A percentile compares a stretch with the other conserved stretches of the same genome.
Evolutionary conservation across 2,113 vertebrate genomes (phyloP).

Genomic region (Hucho hucho): DNA sequence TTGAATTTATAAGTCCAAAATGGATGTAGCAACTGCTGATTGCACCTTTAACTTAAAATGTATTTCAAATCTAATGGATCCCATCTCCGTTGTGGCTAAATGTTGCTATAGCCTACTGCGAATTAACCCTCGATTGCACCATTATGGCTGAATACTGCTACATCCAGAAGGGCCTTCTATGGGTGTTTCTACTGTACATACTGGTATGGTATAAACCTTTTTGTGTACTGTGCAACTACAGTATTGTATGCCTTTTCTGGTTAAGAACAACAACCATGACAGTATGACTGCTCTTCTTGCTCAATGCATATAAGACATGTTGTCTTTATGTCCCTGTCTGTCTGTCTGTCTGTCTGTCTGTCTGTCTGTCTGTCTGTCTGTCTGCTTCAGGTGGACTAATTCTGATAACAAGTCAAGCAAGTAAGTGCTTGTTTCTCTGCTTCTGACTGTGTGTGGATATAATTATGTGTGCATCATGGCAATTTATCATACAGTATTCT

Average conservation of each 20-base stretch:
- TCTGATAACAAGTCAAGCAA: slow-evolving; percentile 79
- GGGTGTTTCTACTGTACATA: no score
- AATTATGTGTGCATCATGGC: not conserved
- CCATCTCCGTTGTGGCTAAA: not conserved
- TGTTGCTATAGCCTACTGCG: not conserved
- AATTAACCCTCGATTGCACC: not conserved
- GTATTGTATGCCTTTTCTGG: no score
- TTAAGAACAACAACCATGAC: no score
- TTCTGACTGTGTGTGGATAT: not conserved
- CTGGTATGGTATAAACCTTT: no score
- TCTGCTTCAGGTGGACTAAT: slow-evolving; percentile 84
- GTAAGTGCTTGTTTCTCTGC: slow-evolving; percentile 74
- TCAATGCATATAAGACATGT: not conserved
- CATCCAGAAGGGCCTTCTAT: not conserved
- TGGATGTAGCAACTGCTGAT: no score
- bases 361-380: slow-evolving; percentile 47
- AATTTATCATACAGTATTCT: not conserved
- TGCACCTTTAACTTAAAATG: not conserved
- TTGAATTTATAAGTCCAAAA: no score
- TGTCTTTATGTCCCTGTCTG: slow-evolving; percentile 40
- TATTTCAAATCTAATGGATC: not conserved
- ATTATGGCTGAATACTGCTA: slow-evolving; percentile 17
- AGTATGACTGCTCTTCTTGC: not conserved
- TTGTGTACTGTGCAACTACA: no score
- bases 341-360: slow-evolving; percentile 22